A percentile compares a stretch with the other conserved stretches of the same genome.
phyloP scores from a whole-genome alignment of 1,140 invertebrate genomes.

The Acyrthosiphon pisum region DNA sequence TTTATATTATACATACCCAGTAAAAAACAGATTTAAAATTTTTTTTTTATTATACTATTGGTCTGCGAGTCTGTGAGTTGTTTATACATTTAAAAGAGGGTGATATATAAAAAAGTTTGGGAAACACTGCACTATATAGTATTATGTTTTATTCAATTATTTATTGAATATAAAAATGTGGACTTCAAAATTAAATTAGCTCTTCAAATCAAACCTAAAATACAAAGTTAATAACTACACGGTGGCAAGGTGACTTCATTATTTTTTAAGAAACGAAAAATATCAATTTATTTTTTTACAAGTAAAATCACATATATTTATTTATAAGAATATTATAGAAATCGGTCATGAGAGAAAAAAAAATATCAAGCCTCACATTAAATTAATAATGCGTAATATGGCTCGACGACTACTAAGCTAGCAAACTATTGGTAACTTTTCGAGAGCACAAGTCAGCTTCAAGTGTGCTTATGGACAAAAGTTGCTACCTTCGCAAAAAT shows the following conservation, averaged over 20 bases:
- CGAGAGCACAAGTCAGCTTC: slow-evolving; percentile 37
- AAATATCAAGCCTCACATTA: slow-evolving; percentile 38
- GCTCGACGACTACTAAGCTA: slow-evolving; percentile 36
- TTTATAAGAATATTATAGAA: slow-evolving; percentile 12
- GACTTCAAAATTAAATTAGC: not conserved
- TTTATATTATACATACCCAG: not conserved
- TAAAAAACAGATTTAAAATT: not conserved
- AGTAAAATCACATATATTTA: not conserved
- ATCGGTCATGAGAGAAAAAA: slow-evolving; percentile 25
- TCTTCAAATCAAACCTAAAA: slow-evolving; percentile 2
- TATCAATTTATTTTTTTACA: not conserved
- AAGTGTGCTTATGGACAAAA: slow-evolving; percentile 32
- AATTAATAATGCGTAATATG: slow-evolving; percentile 46
- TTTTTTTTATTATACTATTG: not conserved
- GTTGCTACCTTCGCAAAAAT: slow-evolving; percentile 44
- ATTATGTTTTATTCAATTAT: not conserved
- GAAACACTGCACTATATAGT: not conserved
- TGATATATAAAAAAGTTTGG: not conserved
- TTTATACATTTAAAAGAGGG: not conserved
- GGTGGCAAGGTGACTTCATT: not conserved
- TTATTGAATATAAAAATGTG: not conserved
- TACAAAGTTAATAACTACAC: not conserved
- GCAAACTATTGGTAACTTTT: slow-evolving; percentile 30
- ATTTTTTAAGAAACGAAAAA: not conserved
- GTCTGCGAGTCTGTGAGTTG: not conserved